Percentiles rank a stretch among this genome's conserved stretches.
Conservation (phyloP, 2,888 invertebrate species). For the Andrena flavipes region DNA sequence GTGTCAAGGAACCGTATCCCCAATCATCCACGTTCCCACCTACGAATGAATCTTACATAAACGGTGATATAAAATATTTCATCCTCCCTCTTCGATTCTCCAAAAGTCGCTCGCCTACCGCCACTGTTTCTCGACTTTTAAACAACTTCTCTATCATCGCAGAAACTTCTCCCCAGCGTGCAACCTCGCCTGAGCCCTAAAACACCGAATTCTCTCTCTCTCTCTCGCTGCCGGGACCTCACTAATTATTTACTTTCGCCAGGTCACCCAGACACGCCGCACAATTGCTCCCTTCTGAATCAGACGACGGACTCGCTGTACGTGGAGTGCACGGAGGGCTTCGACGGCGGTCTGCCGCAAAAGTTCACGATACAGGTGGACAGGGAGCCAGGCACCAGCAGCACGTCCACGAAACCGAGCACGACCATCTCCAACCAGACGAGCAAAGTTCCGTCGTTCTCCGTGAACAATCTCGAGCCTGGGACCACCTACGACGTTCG, state of each 20-base stretch:
- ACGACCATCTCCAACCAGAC: conserved; percentile 87
- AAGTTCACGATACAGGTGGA: conserved; percentile 90
- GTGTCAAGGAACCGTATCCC: neutral
- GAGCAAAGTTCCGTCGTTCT: conserved; percentile 88
- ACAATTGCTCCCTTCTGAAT: conserved; percentile 91
- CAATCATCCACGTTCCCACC: neutral
- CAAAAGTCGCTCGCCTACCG: neutral
- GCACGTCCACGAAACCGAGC: conserved; percentile 36
- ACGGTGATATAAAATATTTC: too few species aligned
- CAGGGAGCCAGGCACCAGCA: conserved; percentile 68
- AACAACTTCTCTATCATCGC: too few species aligned
- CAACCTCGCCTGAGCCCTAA: neutral
- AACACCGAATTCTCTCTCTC: neutral
- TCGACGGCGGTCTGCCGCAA: conserved; percentile 91
- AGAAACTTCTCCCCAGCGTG: neutral
- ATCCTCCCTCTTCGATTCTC: too few species aligned
- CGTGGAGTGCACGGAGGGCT: conserved; percentile 91
- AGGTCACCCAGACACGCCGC: conserved; percentile 91
- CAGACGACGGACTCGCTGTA: conserved; percentile 90
- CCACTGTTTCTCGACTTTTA: neutral
- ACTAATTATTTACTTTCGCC: conserved; percentile 52
- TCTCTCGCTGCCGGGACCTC: neutral
- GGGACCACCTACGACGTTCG: conserved; percentile 89
- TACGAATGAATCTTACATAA: too few species aligned
- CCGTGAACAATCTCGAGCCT: conserved; percentile 88